Evolutionary conservation across 2,888 invertebrate genomes (phyloP).

Genomic region (Anorthoa munda): DNA sequence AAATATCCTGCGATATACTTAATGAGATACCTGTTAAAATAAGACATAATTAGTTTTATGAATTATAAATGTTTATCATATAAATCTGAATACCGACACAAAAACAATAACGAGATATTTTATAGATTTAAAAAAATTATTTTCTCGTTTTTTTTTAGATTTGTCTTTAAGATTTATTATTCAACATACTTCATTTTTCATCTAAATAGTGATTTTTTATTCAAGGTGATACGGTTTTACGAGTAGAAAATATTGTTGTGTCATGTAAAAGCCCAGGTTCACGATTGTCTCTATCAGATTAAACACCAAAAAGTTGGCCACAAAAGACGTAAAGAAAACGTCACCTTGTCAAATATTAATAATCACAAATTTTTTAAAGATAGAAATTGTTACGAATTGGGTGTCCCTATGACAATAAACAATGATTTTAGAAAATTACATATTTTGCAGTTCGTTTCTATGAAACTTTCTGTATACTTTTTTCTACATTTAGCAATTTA

Average conservation of each 20-base stretch:
- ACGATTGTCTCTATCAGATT: not conserved
- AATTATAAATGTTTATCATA: not conserved
- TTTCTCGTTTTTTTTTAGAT: conserved; percentile 1
- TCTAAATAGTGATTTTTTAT: conserved; percentile 1
- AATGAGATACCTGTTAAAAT: conserved; percentile 20
- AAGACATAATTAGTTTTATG: conserved; percentile 1
- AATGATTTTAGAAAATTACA: conserved; percentile 27
- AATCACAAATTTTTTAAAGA: conserved; percentile 27
- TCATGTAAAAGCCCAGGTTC: not conserved
- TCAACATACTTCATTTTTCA: conserved; percentile 13
- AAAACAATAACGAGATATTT: conserved; percentile 1
- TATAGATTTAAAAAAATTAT: not conserved
- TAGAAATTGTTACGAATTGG: conserved; percentile 54
- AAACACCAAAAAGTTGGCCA: not conserved
- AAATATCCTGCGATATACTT: not conserved
- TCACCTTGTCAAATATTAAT: conserved; percentile 4
- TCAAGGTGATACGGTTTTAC: conserved; percentile 1
- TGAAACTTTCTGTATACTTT: not conserved
- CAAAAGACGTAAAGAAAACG: not conserved
- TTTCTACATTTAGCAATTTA: conserved; percentile 7
- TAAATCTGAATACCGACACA: not conserved
- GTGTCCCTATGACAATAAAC: conserved; percentile 59
- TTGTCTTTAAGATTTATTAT: conserved; percentile 4
- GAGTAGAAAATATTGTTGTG: not conserved
- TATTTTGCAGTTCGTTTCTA: conserved; percentile 1